Conservation (phyloP, 1,140 invertebrate species). For the Papilio polytes region DNA sequence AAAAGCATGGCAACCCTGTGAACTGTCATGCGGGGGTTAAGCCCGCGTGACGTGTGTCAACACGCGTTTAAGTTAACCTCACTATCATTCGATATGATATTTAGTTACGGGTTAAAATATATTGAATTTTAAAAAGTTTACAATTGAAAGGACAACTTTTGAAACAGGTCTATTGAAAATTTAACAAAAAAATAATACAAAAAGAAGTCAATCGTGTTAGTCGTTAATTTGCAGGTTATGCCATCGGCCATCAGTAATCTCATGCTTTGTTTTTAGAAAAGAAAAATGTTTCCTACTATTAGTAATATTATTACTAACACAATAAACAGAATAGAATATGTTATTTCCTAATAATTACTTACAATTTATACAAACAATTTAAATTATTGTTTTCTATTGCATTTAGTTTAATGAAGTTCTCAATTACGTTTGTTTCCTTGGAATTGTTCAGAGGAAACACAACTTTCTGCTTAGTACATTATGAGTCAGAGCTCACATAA, state of each 20-base stretch:
- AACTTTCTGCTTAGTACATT: background rate
- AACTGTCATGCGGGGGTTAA: constrained; percentile 61
- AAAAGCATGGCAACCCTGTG: constrained; percentile 73
- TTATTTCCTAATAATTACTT: background rate
- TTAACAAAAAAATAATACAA: background rate
- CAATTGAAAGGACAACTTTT: constrained; percentile 2
- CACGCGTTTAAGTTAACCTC: constrained; percentile 62
- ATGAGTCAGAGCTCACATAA: background rate
- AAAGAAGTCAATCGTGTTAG: background rate
- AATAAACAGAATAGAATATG: background rate
- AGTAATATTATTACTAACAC: background rate
- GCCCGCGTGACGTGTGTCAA: constrained; percentile 62
- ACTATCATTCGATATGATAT: constrained; percentile 49
- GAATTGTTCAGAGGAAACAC: background rate
- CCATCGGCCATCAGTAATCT: too few species aligned
- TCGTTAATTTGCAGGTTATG: background rate
- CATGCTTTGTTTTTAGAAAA: background rate
- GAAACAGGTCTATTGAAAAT: too few species aligned
- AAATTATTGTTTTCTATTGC: background rate
- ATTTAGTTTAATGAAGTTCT: background rate
- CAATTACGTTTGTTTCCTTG: too few species aligned
- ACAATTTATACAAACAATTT: background rate
- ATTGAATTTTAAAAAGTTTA: constrained; percentile 7
- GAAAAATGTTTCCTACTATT: background rate
- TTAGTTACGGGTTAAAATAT: constrained; percentile 35